Evolutionary conservation across 2,888 invertebrate genomes (phyloP), one percentile per base, ranked within the genome.

Genomic region (Amblyteles armatorius): DNA sequence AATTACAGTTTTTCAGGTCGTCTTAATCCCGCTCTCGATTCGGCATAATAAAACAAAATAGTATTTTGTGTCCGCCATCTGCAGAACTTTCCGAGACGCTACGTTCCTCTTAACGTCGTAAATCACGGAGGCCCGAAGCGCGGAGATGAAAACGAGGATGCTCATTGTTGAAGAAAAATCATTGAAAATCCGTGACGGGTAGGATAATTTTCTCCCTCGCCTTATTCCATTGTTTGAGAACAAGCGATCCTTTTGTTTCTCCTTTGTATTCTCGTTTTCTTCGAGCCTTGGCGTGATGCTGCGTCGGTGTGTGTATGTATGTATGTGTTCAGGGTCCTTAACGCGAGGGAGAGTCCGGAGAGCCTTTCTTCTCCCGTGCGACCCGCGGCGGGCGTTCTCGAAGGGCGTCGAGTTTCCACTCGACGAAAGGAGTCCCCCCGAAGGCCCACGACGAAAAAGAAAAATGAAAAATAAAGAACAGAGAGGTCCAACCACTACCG

Each of bases 361-460:
- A 7, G 26, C 26, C 60, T 44, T 68, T 68, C 44, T 73, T 73
- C 40, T 71, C 50, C 29, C 11, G 26, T 63, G 33, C 40, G 79
- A 71, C 71, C 71, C 71, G 36, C 50, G 71, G 60, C 63, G 79
- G 63, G 71, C 50, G 79, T 71, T 63, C 71, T 73, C 44, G 52
- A 72, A 72, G 72, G 52, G 79, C 63, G 79, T 65, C 79, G 50
- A 50, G 72, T 80, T 80, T 80, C 79, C 79, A 73, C 71, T 79
- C 72, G 71, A 72, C 71, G 79, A 72, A 71, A 65, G 68, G 68
- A 57, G 68, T 19, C 40, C 44, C 22, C n/a, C 63, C 40, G 40
- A 65, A 71, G 50, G 33, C 65, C 40, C 36, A 22, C 22, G 55
- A 73, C 26, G 60, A 48, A 48, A 44, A 29, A 36, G 48, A 65